Evolutionary conservation across 2,888 invertebrate genomes (phyloP).

Genomic region (Drosophila multiciliata): DNA sequence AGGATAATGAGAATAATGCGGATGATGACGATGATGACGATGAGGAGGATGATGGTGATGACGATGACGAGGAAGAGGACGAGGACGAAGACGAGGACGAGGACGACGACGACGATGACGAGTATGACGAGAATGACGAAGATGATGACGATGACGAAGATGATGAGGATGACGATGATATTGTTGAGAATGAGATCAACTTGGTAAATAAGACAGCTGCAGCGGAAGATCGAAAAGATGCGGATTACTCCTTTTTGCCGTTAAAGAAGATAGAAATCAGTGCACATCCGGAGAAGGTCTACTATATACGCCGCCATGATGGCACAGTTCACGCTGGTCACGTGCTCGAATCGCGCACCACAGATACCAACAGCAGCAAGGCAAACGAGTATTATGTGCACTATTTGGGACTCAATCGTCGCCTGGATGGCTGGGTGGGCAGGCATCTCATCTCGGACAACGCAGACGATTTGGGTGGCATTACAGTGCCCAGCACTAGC

Average conservation of each 20-base stretch:
- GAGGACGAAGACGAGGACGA: slow-evolving; percentile 31
- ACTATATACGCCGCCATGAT: slow-evolving; percentile 82
- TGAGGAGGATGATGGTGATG: slow-evolving; percentile 1
- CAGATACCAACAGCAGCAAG: slow-evolving; percentile 19
- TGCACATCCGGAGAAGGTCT: slow-evolving; percentile 79
- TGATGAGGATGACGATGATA: slow-evolving; percentile 1
- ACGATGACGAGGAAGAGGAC: slow-evolving; percentile 11
- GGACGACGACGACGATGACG: slow-evolving; percentile 20
- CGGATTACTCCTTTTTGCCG: neutral
- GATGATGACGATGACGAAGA: slow-evolving; percentile 1
- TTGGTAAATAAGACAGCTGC: neutral
- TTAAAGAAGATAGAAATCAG: slow-evolving; percentile 56
- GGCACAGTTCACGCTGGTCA: slow-evolving; percentile 91
- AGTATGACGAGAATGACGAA: slow-evolving; percentile 1
- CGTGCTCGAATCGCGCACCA: slow-evolving; percentile 92
- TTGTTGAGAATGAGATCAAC: neutral
- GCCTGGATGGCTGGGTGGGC: slow-evolving; percentile 98
- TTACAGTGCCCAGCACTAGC: slow-evolving; percentile 67
- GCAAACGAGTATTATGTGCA: slow-evolving; percentile 96
- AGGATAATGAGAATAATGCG: slow-evolving; percentile 19
- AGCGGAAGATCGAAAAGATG: neutral
- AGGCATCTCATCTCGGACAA: slow-evolving; percentile 92
- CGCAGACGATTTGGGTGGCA: slow-evolving; percentile 86
- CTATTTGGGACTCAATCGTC: slow-evolving; percentile 97
- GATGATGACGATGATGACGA: neutral